A percentile compares a stretch with the other conserved stretches of the same genome.
Evolutionary conservation across 2,888 invertebrate genomes (phyloP).

Genomic region (Megastigmus dorsalis): DNA sequence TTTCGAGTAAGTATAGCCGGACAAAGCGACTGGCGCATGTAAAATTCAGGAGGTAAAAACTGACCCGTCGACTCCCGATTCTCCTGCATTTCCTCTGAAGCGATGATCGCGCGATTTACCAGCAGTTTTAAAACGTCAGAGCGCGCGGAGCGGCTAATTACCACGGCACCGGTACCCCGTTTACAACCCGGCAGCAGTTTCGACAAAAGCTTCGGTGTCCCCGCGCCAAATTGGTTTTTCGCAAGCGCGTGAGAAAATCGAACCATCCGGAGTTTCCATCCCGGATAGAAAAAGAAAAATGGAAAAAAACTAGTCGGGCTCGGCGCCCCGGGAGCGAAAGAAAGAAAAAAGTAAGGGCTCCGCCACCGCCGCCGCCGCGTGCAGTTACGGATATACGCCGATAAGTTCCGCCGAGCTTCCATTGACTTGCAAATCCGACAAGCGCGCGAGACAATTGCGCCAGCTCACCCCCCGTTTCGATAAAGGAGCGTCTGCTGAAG

Average conservation of each 20-base stretch:
- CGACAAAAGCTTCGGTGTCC: constrained; percentile 60
- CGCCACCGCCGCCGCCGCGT: not conserved
- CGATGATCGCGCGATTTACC: constrained; percentile 4
- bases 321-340: not conserved
- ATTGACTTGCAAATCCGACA: constrained; percentile 62
- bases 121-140: too few relatives aligned
- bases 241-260: not conserved
- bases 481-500: not conserved
- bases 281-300: not conserved
- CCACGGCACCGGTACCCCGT: not conserved
- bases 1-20: not conserved
- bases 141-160: constrained; percentile 16
- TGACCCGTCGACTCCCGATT: not conserved
- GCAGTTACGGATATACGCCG: constrained; percentile 11
- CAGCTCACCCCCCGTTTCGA: not conserved
- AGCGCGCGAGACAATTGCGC: constrained; percentile 50
- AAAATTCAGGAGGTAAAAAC: not conserved
- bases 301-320: not conserved
- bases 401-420: constrained; percentile 51
- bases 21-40: not conserved
- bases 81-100: not conserved
- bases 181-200: constrained; percentile 59
- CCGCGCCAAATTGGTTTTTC: constrained; percentile 54
- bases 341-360: not conserved
- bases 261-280: too few relatives aligned